Base-by-base conservation (phyloP, 2,888 invertebrate species). In the Troides aeacus region DNA sequence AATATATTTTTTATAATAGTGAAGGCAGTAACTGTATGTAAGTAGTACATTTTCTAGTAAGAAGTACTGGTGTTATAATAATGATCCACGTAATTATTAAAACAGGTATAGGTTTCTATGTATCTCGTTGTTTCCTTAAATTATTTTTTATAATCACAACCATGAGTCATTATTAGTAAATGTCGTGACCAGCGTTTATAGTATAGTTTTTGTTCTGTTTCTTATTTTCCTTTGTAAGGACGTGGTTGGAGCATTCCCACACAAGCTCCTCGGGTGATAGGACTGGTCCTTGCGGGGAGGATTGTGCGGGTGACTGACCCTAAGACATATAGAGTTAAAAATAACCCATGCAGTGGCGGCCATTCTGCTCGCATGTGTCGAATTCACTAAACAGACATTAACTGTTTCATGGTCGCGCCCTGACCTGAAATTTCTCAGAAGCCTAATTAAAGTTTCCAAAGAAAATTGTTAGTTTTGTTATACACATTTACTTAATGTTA, bases 291-390 rank as follows among this genome's bases (percentile, higher is more conserved):
- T 81, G 85, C 83, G 85, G 87, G 88, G 85, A 87, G 88, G 86
- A 87, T 85, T 88, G 83, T 79, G 81, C 86, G 90, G 92, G 91
- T 92, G 88, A 91, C 81, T 92, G 92, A 92, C 91, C 92, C 87
- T 84, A 85, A 86, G 88, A 84, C 84, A 82, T 74, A 85, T 87
- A 85, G 89, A 92, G 91, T 90, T 92, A 91, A 92, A 92, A 92
- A 92, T 92, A 92, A 91, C 89, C 84, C 81, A 82, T 86, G 85
- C 85, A 85, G 83, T 83, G 84, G 82, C 89, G 88, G 86, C 84
- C 90, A 89, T 91, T 92, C 92, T 90, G 92, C 84, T 90, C 86
- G 85, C 92, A 92, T 92, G 87, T 92, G 92, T 91, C 89, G 91
- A 91, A 91, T 92, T 90, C 86, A 90, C 88, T 89, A 89, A 90